A percentile compares a stretch with the other conserved stretches of the same genome.
Conservation (phyloP, 2,888 invertebrate genomes). For the Rosalia funebris region DNA sequence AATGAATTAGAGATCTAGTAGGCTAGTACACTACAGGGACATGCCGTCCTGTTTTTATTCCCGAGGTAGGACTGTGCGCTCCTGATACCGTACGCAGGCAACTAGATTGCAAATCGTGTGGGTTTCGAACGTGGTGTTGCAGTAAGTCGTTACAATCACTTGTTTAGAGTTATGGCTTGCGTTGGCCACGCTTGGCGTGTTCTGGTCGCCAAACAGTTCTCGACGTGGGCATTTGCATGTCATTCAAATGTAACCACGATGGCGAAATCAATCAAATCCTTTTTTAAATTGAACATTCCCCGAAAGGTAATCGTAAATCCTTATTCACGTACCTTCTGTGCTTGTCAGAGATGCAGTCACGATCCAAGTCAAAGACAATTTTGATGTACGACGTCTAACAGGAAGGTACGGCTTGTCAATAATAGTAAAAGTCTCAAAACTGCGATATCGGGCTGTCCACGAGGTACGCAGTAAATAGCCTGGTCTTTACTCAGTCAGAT, state of each 20-base stretch:
- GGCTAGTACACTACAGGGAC: too few species aligned
- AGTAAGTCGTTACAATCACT: slow-evolving; percentile 31
- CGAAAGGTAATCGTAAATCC: slow-evolving; percentile 7
- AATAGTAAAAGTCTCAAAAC: too few species aligned
- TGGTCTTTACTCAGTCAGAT: too few species aligned
- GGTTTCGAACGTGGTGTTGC: slow-evolving; percentile 30
- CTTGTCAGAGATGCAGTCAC: too few species aligned
- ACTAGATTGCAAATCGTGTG: slow-evolving; percentile 31
- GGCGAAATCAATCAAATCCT: slow-evolving; percentile 17
- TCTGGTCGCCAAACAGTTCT: slow-evolving; percentile 12
- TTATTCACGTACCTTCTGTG: too few species aligned
- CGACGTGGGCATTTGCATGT: slow-evolving; percentile 33
- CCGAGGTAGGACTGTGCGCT: background rate
- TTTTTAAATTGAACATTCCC: slow-evolving; percentile 6
- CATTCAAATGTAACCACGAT: slow-evolving; percentile 26
- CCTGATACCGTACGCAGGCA: slow-evolving; percentile 9
- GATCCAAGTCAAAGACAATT: too few species aligned
- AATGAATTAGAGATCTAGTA: too few species aligned
- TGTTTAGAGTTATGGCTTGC: slow-evolving; percentile 7
- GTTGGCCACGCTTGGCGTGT: slow-evolving; percentile 8
- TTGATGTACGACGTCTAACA: too few species aligned
- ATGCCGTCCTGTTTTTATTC: too few species aligned
- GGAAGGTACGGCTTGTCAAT: too few species aligned
- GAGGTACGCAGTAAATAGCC: too few species aligned
- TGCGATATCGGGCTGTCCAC: too few species aligned